phyloP scores from a whole-genome alignment of 37 sponge, comb jelly and placozoan species.

The Chondrosia reniformis region DNA sequence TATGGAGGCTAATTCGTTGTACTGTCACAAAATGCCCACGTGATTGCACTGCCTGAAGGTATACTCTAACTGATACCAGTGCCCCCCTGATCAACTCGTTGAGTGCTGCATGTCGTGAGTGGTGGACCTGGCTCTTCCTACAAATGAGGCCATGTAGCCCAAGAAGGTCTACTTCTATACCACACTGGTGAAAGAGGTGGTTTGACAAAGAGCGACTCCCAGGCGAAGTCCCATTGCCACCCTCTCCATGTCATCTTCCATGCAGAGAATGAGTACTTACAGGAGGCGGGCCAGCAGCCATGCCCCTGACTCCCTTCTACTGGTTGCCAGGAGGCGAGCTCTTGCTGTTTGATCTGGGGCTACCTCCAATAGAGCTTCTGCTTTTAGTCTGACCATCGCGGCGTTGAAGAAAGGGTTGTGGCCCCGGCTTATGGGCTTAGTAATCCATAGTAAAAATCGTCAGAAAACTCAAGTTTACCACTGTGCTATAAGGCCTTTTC shows the following conservation, averaged over 20 bases:
- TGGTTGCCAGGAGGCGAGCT: slow-evolving; percentile 5
- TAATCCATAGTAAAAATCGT: too few species aligned
- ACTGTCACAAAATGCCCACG: too few species aligned
- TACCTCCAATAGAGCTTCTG: not conserved
- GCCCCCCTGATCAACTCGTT: not conserved
- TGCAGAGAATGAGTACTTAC: not conserved
- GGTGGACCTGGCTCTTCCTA: not conserved
- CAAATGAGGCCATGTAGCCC: not conserved
- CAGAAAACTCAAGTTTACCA: too few species aligned
- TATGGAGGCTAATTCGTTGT: too few species aligned
- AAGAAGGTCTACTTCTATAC: not conserved
- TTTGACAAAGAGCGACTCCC: not conserved
- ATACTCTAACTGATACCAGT: not conserved
- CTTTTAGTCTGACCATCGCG: not conserved
- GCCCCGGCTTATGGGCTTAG: too few species aligned
- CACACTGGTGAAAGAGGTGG: not conserved
- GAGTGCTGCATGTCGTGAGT: not conserved
- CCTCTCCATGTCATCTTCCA: not conserved
- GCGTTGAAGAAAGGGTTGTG: too few species aligned
- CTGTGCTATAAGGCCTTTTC: too few species aligned
- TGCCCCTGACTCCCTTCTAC: not conserved
- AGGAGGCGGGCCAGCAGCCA: not conserved
- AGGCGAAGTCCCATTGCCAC: not conserved
- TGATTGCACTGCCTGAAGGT: too few species aligned
- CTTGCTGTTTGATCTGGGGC: slow-evolving; percentile 6